phyloP scores from a whole-genome alignment of 1,140 invertebrate genomes.

The Leucophenga varia region DNA sequence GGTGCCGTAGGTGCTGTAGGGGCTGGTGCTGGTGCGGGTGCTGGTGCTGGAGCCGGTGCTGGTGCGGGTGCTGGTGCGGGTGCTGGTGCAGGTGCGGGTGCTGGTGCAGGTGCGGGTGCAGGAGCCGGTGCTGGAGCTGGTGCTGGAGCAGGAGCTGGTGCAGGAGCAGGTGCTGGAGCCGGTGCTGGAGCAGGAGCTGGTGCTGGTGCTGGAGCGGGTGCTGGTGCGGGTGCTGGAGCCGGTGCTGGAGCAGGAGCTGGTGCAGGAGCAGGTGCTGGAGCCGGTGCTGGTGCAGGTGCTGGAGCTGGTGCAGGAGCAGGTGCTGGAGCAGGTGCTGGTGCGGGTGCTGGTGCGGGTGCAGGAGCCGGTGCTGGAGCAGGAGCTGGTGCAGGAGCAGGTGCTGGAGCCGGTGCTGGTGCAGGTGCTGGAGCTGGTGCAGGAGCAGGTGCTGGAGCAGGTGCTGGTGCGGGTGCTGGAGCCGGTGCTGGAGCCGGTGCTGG shows the following conservation, averaged over 20 bases:
- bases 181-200: not conserved
- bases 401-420: not conserved
- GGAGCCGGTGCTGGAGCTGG: no score
- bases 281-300: constrained; percentile 1
- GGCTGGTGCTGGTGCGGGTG: not conserved
- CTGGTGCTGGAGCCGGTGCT: not conserved
- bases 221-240: not conserved
- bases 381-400: not conserved
- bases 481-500: not conserved
- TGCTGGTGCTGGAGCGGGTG: not conserved
- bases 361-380: not conserved
- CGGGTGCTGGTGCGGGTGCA: not conserved
- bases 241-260: constrained; percentile 3
- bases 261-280: constrained; percentile 3
- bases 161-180: not conserved
- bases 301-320: not conserved
- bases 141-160: no score
- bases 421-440: not conserved
- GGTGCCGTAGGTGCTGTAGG: not conserved
- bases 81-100: no score
- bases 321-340: not conserved
- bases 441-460: not conserved
- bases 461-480: not conserved
- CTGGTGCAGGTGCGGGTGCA: no score
- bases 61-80: no score